Base-by-base conservation (phyloP, 2,113 vertebrate genomes). In the Odontesthes bonariensis region DNA sequence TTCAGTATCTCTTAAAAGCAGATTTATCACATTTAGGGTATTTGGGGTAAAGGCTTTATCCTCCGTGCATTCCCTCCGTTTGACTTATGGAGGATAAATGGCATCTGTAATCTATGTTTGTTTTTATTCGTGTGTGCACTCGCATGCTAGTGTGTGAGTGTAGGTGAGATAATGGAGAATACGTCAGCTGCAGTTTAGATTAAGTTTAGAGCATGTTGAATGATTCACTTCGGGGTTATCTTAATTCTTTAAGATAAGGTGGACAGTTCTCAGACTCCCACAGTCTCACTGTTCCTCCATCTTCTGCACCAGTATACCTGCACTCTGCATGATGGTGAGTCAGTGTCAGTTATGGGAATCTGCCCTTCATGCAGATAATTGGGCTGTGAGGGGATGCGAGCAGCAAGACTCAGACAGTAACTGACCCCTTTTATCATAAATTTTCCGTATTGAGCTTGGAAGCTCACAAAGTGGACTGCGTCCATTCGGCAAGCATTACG, bases 191-290 rank as follows among this genome's bases (percentile, higher is more conserved):
- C 23, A 63, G 75, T 49, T 68, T 14, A 65, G 81, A 33, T 66
- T 70, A 57, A 63, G 75, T 49, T 68, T 14, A 65, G 81, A 33
- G 69, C 73, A 57, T 14, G 88, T 58, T 88, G 90, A 92, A 70
- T 84, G 88, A 91, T 88, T 88, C 79, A 75, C 87, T 85, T 61
- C 54, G 35, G 83, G 74, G 73, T 90, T 90, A 92, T 92, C 89
- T 85, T 91, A 83, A 92, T 82, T 82, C 83, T 82, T 44, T 62
- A 23, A 72, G 89, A 92, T 90, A 87, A 91, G 65, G 31, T 11
- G 64, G 79, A 86, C 86, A 78, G 63, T 78, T 75, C 69, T 82
- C 79, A 79, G 79, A 69, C 89, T 87, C 88, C 88, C 87, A 86
- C 81, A n/a, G 86, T 87, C 88, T 86, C 87, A 86, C 81, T 17